Evolutionary conservation across 2,888 invertebrate genomes (phyloP).

Genomic region (Entomobrya proxima): DNA sequence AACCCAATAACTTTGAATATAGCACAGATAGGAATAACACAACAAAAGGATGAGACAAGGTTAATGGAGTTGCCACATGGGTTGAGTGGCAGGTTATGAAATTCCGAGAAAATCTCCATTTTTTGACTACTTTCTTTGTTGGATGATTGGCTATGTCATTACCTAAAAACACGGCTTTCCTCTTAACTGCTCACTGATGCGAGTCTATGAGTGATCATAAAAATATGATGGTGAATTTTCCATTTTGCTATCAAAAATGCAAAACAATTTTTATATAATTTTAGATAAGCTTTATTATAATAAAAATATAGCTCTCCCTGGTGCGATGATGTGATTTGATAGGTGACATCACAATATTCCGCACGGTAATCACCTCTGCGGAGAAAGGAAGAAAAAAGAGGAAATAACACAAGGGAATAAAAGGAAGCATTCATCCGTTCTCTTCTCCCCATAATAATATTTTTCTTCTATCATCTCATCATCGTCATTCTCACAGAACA

Average conservation of each 20-base stretch:
- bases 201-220: too few species aligned
- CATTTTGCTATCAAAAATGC: neutral
- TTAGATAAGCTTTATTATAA: neutral
- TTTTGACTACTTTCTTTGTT: constrained; percentile 21
- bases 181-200: too few species aligned
- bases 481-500: constrained; percentile 33
- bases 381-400: neutral
- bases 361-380: constrained; percentile 16
- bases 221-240: neutral
- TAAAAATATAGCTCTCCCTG: neutral
- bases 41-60: constrained; percentile 64
- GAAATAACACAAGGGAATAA: constrained; percentile 29
- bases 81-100: constrained; percentile 74
- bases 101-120: constrained; percentile 49
- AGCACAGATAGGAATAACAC: neutral
- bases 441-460: constrained; percentile 22
- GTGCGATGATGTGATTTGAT: constrained; percentile 48
- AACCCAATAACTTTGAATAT: neutral
- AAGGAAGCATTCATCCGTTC: neutral
- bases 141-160: constrained; percentile 21
- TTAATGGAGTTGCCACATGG: constrained; percentile 73
- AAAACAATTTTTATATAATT: neutral
- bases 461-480: constrained; percentile 28
- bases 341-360: constrained; percentile 50
- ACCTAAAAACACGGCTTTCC: constrained; percentile 27